Conservation (phyloP, 2,113 vertebrate species). For the Typhlomys cinereus region DNA sequence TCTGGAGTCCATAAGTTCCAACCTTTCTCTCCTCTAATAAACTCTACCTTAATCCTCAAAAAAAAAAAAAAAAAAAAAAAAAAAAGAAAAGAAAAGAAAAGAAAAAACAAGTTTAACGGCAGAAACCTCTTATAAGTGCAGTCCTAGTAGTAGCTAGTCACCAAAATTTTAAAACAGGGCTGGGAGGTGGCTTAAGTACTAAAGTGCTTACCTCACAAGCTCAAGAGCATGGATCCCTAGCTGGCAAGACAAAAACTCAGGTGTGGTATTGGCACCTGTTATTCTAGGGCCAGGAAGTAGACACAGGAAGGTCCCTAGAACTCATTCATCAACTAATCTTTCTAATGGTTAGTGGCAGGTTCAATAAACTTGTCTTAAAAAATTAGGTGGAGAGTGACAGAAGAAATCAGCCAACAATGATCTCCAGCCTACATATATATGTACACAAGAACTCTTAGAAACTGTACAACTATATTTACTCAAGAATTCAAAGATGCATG, state of each 20-base stretch:
- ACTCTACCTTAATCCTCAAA: too few species aligned
- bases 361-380: background rate
- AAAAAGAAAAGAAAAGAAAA: too few species aligned
- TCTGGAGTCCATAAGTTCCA: too few species aligned
- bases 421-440: background rate
- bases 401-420: too few species aligned
- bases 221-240: background rate
- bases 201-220: background rate
- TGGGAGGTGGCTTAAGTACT: background rate
- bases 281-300: too few species aligned
- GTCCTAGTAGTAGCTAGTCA: background rate
- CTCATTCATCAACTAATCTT: background rate
- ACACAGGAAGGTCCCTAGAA: background rate
- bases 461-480: background rate
- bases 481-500: background rate
- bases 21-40: too few species aligned
- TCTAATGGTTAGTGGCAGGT: background rate
- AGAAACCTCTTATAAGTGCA: background rate
- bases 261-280: too few species aligned
- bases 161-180: constrained; percentile 1
- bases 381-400: background rate
- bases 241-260: too few species aligned
- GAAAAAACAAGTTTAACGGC: background rate
- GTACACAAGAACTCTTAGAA: background rate
- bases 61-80: too few species aligned